Percentiles rank a stretch among this genome's conserved stretches.
Conservation (phyloP, 1,140 invertebrate genomes). For the Brachionus koreanus region DNA sequence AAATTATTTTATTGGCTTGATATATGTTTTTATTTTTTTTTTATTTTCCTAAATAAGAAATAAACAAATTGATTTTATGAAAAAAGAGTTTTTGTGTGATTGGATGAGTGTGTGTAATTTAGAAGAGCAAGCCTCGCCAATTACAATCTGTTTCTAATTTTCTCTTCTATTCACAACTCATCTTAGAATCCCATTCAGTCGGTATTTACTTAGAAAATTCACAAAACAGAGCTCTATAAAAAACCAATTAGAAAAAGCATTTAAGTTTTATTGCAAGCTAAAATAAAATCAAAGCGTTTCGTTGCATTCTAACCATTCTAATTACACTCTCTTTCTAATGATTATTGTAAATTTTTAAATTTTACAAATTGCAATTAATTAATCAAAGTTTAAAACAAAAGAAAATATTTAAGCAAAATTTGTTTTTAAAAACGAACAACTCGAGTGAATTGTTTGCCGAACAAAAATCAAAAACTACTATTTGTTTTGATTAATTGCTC, state of each 20-base stretch:
- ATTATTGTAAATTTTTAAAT: conserved; percentile 4
- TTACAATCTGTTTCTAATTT: conserved; percentile 2
- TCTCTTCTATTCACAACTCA: conserved; percentile 31
- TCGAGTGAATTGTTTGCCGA: neutral
- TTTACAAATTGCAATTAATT: conserved; percentile 37
- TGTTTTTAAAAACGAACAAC: neutral
- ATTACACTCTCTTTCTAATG: conserved; percentile 6
- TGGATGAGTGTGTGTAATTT: neutral
- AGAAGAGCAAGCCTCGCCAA: neutral
- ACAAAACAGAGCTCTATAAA: neutral
- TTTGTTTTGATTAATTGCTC: conserved; percentile 32
- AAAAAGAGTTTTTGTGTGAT: neutral
- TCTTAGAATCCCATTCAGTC: neutral
- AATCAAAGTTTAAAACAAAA: conserved; percentile 25
- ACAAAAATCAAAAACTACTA: neutral
- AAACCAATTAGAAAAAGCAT: neutral
- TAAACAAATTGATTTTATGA: neutral
- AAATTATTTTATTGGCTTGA: conserved; percentile 4
- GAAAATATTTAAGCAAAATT: neutral
- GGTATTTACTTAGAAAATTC: neutral
- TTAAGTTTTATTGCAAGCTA: neutral
- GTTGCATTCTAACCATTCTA: neutral
- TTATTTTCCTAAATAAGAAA: neutral
- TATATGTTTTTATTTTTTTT: neutral
- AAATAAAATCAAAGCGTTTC: neutral